Evolutionary conservation across 2,888 invertebrate genomes (phyloP).

Genomic region (Rugalucina vietnamica): DNA sequence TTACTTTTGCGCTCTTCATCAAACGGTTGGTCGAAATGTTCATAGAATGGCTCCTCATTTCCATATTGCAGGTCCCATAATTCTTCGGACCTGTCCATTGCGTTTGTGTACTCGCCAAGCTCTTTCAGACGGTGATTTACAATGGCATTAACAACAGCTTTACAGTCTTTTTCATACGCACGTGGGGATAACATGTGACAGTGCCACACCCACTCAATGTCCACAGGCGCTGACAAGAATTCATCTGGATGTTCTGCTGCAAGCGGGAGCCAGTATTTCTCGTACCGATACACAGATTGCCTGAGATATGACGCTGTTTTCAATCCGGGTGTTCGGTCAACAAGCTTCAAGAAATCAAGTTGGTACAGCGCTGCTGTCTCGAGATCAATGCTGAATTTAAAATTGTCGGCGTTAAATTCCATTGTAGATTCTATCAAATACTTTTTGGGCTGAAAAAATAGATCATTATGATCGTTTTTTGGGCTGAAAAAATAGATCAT

Average conservation of each 20-base stretch:
- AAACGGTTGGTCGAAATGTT: constrained; percentile 26
- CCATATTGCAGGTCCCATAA: constrained; percentile 71
- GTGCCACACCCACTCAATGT: constrained; percentile 85
- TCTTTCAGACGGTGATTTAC: constrained; percentile 83
- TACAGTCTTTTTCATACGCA: constrained; percentile 76
- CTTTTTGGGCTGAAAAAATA: no score
- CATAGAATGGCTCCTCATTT: constrained; percentile 64
- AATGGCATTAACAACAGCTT: constrained; percentile 70
- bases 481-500: no score
- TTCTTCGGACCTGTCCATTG: constrained; percentile 37
- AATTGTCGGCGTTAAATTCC: not conserved
- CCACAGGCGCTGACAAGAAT: constrained; percentile 83
- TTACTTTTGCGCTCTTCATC: not conserved
- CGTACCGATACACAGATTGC: constrained; percentile 84
- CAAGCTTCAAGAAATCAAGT: constrained; percentile 70
- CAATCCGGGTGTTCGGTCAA: constrained; percentile 67
- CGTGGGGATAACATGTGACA: constrained; percentile 82
- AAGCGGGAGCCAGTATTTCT: constrained; percentile 84
- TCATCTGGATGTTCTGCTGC: constrained; percentile 76
- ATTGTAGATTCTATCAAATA: no score
- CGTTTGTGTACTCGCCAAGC: constrained; percentile 64
- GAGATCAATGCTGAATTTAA: constrained; percentile 24
- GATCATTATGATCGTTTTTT: no score
- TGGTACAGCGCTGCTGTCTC: constrained; percentile 48
- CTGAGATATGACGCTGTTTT: constrained; percentile 79